Conservation (phyloP, 2,888 invertebrate genomes). For the Tholera decimalis region DNA sequence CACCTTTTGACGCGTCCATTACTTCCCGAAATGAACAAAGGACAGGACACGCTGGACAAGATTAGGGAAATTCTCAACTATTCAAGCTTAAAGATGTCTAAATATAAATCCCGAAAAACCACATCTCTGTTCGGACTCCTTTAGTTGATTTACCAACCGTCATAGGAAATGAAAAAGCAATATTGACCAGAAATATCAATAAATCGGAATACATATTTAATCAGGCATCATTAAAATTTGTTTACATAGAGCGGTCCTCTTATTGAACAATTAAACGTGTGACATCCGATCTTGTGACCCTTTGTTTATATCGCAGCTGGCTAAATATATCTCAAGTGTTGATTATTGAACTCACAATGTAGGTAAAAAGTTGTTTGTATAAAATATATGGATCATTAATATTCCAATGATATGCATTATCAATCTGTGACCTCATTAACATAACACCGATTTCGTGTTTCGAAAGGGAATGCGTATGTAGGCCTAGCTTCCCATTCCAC, state of each 20-base stretch:
- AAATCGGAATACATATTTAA: conserved; percentile 38
- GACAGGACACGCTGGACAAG: too few species aligned
- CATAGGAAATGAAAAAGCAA: conserved; percentile 25
- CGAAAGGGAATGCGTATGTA: too few species aligned
- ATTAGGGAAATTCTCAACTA: too few species aligned
- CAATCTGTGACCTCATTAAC: not conserved
- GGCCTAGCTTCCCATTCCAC: too few species aligned
- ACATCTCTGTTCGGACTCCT: not conserved
- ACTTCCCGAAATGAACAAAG: too few species aligned
- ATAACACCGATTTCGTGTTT: too few species aligned
- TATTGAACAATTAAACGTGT: conserved; percentile 25
- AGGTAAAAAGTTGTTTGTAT: not conserved
- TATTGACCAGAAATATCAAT: conserved; percentile 44
- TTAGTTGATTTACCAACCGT: conserved; percentile 8
- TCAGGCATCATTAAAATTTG: conserved; percentile 21
- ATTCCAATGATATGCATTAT: conserved; percentile 1
- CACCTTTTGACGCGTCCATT: too few species aligned
- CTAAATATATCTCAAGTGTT: conserved; percentile 5
- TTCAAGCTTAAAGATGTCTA: not conserved
- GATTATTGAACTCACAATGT: conserved; percentile 2
- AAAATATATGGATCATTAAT: conserved; percentile 4
- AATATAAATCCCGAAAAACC: not conserved
- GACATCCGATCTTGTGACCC: not conserved
- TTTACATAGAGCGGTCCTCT: conserved; percentile 14
- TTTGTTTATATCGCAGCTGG: conserved; percentile 38